phyloP scores from a whole-genome alignment of 2,113 vertebrate species.

The Pithys albifrons region DNA sequence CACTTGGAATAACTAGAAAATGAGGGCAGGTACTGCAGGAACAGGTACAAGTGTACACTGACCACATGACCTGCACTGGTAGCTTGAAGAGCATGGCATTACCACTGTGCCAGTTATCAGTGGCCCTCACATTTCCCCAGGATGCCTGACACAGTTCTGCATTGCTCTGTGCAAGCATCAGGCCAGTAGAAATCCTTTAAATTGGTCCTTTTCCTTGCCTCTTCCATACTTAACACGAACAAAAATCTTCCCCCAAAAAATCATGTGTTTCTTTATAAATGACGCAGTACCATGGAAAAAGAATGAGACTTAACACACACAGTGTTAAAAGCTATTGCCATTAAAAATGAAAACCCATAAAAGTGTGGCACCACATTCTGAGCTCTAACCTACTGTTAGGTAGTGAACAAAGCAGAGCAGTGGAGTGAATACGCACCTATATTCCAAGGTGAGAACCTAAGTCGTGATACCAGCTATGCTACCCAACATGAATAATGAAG shows the following conservation, averaged over 20 bases:
- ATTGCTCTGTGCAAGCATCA: not conserved
- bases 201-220: not conserved
- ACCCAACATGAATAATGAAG: slow-evolving; percentile 15
- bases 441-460: not conserved
- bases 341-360: not conserved
- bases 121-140: not conserved
- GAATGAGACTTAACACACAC: not conserved
- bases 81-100: not conserved
- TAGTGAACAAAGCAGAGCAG: not conserved
- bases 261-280: not conserved
- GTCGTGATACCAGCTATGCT: not conserved
- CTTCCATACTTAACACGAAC: not conserved
- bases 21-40: not conserved
- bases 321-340: slow-evolving; percentile 7
- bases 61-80: not conserved
- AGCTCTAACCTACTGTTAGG: not conserved
- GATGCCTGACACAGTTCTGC: not conserved
- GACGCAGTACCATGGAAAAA: not conserved
- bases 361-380: not conserved
- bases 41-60: not conserved
- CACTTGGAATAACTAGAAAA: not conserved
- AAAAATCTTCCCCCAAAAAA: fast-evolving
- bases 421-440: not conserved
- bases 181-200: not conserved
- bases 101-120: not conserved